Evolutionary conservation across 2,888 invertebrate species (phyloP), one percentile per base, ranked within the genome.

Genomic region (Octonoba sinensis): DNA sequence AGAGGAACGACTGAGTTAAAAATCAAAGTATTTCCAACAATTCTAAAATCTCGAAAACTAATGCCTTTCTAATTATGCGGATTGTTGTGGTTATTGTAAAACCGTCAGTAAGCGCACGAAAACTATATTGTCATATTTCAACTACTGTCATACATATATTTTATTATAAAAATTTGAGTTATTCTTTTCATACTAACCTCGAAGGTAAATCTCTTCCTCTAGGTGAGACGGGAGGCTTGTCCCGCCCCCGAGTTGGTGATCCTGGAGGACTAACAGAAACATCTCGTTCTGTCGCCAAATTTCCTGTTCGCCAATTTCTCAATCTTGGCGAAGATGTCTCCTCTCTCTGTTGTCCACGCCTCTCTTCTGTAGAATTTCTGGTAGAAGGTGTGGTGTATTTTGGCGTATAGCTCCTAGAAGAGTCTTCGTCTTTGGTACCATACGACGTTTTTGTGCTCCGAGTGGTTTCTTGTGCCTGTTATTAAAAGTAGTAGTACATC

Each of bases 161-260:
- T 36, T 4, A 36, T 8, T 36, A 11, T 36, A 36, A 3, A 36
- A 36, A 36, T 11, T 6, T 36, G 4, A 36, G 3, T 36, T 36
- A 8, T 11, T 12, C 1, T 56, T 56, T 20, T 16, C 4, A 24
- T 22, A 60, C 27, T 8, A 4, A 60, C 60, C 22, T 18, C 0
- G 73, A 51, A 22, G 74, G 57, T 6, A 60, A 3, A 47, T 72
- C 60, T 18, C 62, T 49, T 24, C 22, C 27, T 20, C 83, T 77
- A 1, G 83, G 83, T 0, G 83, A 83, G 13, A 74, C 69, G 18
- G 83, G 83, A 27, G 83, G 83, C 15, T 83, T 83, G 13, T 82
- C 82, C 47, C 75, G 64, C 13, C 24, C 67, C 15, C 77, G 69
- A 0, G 77, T 83, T 18, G 83, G 77, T 1, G 83, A 78, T 3